Evolutionary conservation across 1,140 invertebrate species (phyloP).

Genomic region (Cecropterus lyciades): DNA sequence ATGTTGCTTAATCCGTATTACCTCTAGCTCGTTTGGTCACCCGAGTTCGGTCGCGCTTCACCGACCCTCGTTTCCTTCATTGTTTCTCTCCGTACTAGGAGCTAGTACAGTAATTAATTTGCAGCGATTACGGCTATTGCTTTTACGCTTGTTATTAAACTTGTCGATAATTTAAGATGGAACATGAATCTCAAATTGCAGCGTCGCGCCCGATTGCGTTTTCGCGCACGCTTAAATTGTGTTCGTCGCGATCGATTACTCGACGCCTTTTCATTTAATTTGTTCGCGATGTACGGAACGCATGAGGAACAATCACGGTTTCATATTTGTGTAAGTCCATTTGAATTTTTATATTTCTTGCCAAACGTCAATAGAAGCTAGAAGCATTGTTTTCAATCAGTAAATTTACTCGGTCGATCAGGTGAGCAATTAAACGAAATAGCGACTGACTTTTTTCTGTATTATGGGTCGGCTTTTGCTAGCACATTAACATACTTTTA

Average conservation of each 20-base stretch:
- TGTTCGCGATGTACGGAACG: constrained; percentile 58
- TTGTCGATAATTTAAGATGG: constrained; percentile 77
- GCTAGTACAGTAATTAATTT: constrained; percentile 62
- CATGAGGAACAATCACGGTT: constrained; percentile 50
- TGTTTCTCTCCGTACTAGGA: constrained; percentile 53
- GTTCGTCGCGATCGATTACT: constrained; percentile 57
- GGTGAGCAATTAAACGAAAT: constrained; percentile 50
- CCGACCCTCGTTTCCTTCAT: constrained; percentile 51
- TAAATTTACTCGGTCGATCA: constrained; percentile 16
- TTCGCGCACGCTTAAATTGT: constrained; percentile 64
- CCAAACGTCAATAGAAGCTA: neutral
- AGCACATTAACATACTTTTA: constrained; percentile 63
- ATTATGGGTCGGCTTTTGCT: constrained; percentile 43
- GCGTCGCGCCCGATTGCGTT: constrained; percentile 64
- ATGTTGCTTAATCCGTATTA: neutral
- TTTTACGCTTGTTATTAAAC: constrained; percentile 71
- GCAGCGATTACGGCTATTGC: constrained; percentile 63
- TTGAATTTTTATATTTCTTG: constrained; percentile 14
- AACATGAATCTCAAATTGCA: constrained; percentile 72
- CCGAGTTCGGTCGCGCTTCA: constrained; percentile 8
- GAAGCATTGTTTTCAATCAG: neutral
- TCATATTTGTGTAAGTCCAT: constrained; percentile 63
- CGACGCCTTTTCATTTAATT: constrained; percentile 62
- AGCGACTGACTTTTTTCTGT: constrained; percentile 54
- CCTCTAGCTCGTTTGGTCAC: neutral